Evolutionary conservation across 2,113 vertebrate genomes (phyloP).

Genomic region (Centropus bengalensis): DNA sequence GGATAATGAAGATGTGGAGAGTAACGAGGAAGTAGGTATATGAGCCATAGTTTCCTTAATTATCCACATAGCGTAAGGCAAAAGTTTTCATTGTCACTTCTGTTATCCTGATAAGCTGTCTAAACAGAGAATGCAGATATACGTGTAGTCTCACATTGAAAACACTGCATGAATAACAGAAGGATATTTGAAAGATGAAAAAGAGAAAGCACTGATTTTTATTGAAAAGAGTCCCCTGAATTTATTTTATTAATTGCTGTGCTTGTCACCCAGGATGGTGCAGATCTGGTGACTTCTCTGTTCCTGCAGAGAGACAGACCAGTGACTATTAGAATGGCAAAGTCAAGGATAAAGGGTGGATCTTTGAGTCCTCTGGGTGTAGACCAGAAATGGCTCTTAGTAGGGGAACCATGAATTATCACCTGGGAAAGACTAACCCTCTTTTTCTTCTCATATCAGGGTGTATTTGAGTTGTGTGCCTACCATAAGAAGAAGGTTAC

Average conservation of each 20-base stretch:
- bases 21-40: slow-evolving; percentile 81
- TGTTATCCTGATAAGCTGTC: neutral
- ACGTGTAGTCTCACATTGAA: neutral
- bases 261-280: neutral
- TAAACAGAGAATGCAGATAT: neutral
- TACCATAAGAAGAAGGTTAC: neutral
- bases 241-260: neutral
- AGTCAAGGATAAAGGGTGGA: neutral
- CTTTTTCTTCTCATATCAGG: neutral
- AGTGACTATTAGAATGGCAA: neutral
- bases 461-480: neutral
- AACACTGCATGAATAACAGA: neutral
- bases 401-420: neutral
- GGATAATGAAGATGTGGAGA: slow-evolving; percentile 69
- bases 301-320: neutral
- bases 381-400: neutral
- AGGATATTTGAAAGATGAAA: neutral
- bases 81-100: neutral
- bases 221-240: neutral
- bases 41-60: neutral
- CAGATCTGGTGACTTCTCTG: neutral
- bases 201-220: neutral
- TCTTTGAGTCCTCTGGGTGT: neutral
- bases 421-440: neutral
- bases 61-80: neutral